Evolutionary conservation across 2,113 vertebrate species (phyloP), one percentile per base, ranked within the genome.

Genomic region (Ahaetulla prasina): DNA sequence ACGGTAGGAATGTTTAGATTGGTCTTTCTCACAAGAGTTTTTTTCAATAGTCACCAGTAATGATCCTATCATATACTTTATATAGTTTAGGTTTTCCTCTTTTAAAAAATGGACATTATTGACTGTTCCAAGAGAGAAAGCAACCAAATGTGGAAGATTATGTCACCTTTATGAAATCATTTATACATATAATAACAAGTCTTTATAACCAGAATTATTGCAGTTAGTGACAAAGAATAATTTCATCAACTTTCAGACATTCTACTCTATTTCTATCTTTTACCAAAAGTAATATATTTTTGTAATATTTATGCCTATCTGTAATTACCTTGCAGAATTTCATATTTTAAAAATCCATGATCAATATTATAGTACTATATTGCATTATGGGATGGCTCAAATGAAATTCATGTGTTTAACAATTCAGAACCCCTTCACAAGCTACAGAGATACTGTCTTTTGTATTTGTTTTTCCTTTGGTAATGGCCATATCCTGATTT

Each of bases 1-100:
- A 92, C 39, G 89, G 4, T 27, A 45, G 1, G 52, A 93, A 23
- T n/a, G 87, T 93, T 74, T 88, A 2, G 27, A 91, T 95, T 94
- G 91, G 88, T 92, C 87, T 89, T 0, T 14, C 20, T 74, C 0
- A 0, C 0, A 2, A 2, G 10, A 91, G 89, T 93, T 94, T 47
- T 57, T 97, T 97, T 92, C 52, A 27, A 39, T 74, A 8, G 0
- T 45, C 39, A 54, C 4, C 63, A 89, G 4, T 57, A 12, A 94
- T 80, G 16, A 93, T 50, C 45, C 14, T 55, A 12, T 93, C 0
- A 0, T 3, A 85, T 39, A 14, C 9, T 39, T 92, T 86, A 10
- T n/a, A 45, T 22, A 57, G n/a, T 85, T 86, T 18, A 57, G 54
- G 45, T 85, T n/a, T 88, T 89, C 9, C 27, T 68, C 84, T 47